A percentile compares a stretch with the other conserved stretches of the same genome.
phyloP scores from a whole-genome alignment of 2,888 invertebrate genomes.

The Drosophila paracracens region DNA sequence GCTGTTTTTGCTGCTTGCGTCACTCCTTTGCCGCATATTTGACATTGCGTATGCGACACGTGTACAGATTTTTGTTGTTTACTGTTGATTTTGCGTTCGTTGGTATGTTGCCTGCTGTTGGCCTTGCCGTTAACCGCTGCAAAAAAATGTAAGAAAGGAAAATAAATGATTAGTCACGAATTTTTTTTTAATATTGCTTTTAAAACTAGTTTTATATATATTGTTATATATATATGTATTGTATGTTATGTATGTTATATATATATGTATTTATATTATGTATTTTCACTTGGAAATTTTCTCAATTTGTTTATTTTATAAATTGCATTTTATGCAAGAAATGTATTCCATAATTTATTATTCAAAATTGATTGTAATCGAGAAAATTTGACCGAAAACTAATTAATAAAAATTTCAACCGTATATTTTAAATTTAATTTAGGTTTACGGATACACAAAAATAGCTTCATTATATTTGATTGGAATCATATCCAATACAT shows the following conservation, averaged over 20 bases:
- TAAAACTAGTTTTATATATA: not conserved
- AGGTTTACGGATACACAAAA: not conserved
- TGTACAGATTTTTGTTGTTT: slow-evolving; percentile 44
- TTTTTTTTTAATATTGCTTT: slow-evolving; percentile 4
- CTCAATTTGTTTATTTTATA: not conserved
- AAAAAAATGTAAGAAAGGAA: slow-evolving; percentile 49
- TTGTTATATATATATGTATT: too few relatives aligned
- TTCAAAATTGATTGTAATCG: not conserved
- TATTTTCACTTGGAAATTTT: not conserved
- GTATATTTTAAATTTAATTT: not conserved
- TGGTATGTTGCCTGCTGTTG: slow-evolving; percentile 17
- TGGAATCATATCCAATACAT: not conserved
- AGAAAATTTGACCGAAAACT: not conserved
- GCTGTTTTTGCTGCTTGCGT: slow-evolving; percentile 16
- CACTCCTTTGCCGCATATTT: slow-evolving; percentile 35
- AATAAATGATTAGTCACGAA: slow-evolving; percentile 13
- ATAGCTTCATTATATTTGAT: not conserved
- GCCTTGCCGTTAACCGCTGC: slow-evolving; percentile 33
- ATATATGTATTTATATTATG: too few relatives aligned
- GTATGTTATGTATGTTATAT: too few relatives aligned
- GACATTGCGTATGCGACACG: slow-evolving; percentile 59
- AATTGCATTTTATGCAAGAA: not conserved
- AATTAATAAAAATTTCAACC: not conserved
- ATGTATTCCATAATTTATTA: not conserved
- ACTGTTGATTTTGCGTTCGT: slow-evolving; percentile 24